Conservation (phyloP, 2,888 invertebrate species). For the Drosophila parthenogenetica region DNA sequence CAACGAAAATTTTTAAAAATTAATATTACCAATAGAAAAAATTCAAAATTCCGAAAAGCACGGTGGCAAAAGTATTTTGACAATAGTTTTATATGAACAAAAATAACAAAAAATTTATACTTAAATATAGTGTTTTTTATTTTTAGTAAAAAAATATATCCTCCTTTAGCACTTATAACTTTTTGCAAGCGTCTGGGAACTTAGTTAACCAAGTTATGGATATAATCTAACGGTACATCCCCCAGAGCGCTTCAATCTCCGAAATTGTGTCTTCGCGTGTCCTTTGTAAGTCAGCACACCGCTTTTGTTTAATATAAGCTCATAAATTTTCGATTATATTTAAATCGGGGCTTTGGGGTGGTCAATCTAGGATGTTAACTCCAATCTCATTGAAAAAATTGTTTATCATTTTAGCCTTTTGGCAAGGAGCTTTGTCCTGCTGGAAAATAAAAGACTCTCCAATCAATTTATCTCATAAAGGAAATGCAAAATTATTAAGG, state of each 20-base stretch:
- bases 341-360: neutral
- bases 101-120: too few relatives aligned
- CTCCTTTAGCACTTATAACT: too few relatives aligned
- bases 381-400: neutral
- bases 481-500: neutral
- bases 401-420: neutral
- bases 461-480: neutral
- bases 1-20: too few relatives aligned
- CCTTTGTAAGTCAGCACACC: neutral
- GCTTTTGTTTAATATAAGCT: neutral
- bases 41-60: too few relatives aligned
- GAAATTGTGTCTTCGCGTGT: neutral
- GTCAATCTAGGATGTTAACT: neutral
- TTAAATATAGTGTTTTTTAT: too few relatives aligned
- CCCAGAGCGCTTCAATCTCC: neutral
- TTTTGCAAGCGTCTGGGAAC: neutral
- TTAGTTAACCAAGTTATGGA: neutral
- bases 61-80: too few relatives aligned
- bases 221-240: neutral
- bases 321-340: neutral
- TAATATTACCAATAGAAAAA: too few relatives aligned
- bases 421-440: neutral
- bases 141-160: slow-evolving; percentile 11
- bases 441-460: neutral
- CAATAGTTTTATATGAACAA: too few relatives aligned